Base-by-base conservation (phyloP, 2,797 vertebrate species). In the Cryptoprocta ferox region DNA sequence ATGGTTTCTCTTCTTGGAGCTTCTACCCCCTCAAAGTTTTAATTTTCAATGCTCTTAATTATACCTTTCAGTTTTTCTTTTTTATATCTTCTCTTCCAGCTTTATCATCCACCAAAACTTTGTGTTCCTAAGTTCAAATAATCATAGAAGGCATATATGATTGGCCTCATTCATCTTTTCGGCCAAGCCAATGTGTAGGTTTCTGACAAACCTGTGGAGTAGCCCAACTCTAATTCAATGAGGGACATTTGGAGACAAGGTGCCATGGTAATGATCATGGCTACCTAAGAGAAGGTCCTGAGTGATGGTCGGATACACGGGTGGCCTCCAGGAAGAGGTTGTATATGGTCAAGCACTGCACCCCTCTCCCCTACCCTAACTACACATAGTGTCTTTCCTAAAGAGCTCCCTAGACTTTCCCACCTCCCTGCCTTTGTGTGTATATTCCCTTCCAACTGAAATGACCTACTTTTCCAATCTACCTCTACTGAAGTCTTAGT, bases 41-140 rank as follows among this genome's bases (percentile, higher is more conserved):
- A 61, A 37, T 61, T 42, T 37, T 3, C 21, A 56, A 56, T 79
- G 9, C 0, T 21, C 5, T 30, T 59, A 39, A n/a, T 93, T 42
- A 45, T 82, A 21, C 10, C 53, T 89, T 32, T 65, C 4, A 71
- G 30, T 35, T 73, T 68, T 91, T 80, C 15, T 84, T 7, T 7
- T 84, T 6, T 32, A 0, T 73, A 24, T 50, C 32, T 63, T 59
- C 48, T 78, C n/a, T 84, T 91, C 19, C 18, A 88, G 45, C 7
- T 97, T 88, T 80, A 73, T 32, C 18, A 93, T 80, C 83, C 71
- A 82, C 11, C 16, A 35, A 89, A 85, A 92, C 21, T 28, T 59
- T 95, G n/a, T 78, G 35, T 56, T 66, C 94, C 12, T 59, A 83
- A 83, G 28, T 82, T 79, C 12, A 75, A 24, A 76, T 12, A 81